Base-by-base conservation (phyloP, 2,797 vertebrate genomes). In the Botia almorhae region DNA sequence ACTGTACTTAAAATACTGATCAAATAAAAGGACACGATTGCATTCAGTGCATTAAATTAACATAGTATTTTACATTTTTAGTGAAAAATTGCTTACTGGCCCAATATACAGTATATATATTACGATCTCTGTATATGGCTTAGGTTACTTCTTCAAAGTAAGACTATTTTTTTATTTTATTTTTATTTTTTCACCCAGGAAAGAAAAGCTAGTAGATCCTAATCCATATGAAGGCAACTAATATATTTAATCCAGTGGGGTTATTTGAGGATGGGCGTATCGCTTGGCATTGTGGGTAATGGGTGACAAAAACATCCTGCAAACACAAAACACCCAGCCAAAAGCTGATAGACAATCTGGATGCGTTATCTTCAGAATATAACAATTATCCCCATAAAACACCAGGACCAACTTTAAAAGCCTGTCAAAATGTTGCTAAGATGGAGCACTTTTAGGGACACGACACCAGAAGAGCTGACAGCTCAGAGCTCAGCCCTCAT, bases 361-460 rank as follows among this genome's bases (percentile, higher is more conserved):
- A 82, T 81, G 53, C 14, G 68, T 69, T 63, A 68, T 72, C 63
- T 51, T 48, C 7, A 17, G 68, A 89, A 86, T 82, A 83, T 65
- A 85, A 88, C 87, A 85, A 88, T 87, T 88, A 87, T 79, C 76
- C 61, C 69, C 21, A 76, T 39, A 65, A 43, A 72, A 81, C 74
- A 26, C 70, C 16, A 77, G 76, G 83, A 78, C 81, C 68, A 78
- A 69, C 75, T 83, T 82, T 86, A 82, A 88, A 90, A 84, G 84
- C 78, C 78, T 87, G 84, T 89, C 86, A 88, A 86, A 89, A 88
- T 84, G 88, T 84, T 79, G 48, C 81, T 39, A 50, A 82, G 61
- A 84, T 63, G 33, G n/a, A 70, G 70, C 19, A 60, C 56, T 75
- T 48, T 46, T 81, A 76, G 63, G 58, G 60, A 65, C 21, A 85